Conservation (phyloP, 2,113 vertebrate species). For the Chlamydotis undulata region DNA sequence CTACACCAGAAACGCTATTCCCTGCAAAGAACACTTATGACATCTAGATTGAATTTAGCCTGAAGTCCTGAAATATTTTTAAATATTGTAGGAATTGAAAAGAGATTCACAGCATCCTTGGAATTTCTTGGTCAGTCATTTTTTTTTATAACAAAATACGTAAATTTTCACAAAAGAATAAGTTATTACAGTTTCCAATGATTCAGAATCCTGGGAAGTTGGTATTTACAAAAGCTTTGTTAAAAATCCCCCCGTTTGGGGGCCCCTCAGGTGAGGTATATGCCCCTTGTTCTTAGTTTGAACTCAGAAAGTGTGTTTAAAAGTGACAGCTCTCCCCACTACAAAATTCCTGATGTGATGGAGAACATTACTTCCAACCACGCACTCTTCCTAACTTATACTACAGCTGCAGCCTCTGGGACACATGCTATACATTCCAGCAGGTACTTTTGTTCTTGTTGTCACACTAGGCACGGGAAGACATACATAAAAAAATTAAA, state of each 20-base stretch:
- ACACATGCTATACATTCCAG: not conserved
- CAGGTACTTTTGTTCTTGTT: not conserved
- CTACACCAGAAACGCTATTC: not conserved
- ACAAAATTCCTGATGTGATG: accelerated
- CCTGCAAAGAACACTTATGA: not conserved
- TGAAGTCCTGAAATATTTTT: not conserved
- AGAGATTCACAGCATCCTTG: not conserved
- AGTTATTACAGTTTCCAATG: not conserved
- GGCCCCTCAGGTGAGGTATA: not conserved
- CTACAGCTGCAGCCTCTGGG: not conserved
- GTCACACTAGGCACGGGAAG: not conserved
- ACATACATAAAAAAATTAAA: not conserved
- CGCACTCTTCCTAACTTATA: not conserved
- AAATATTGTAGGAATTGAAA: not conserved
- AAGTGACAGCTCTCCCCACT: not conserved
- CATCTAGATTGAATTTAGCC: not conserved
- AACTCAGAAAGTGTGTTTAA: not conserved
- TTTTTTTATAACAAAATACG: not conserved
- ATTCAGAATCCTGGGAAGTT: not conserved
- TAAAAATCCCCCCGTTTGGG: not conserved
- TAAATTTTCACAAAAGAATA: not conserved
- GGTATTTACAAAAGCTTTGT: not conserved
- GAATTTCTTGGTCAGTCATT: not conserved
- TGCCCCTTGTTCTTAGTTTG: not conserved
- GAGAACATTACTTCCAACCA: not conserved